Percentiles rank a stretch among this genome's conserved stretches.
Conservation (phyloP, 2,113 vertebrate species). For the Nannobrachium achirus region DNA sequence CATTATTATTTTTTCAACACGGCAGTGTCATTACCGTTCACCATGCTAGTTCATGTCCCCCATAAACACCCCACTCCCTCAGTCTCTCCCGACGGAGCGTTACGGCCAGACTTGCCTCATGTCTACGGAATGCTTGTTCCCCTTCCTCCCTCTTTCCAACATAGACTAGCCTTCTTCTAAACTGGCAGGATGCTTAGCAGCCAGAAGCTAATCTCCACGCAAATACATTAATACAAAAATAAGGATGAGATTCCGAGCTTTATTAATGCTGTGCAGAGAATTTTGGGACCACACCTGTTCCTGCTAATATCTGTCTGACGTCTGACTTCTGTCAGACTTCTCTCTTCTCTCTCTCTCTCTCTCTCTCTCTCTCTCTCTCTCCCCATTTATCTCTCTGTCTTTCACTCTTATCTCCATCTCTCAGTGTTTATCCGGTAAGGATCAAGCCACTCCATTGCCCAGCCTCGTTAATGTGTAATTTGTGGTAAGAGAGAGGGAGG, state of each 20-base stretch:
- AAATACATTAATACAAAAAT: not conserved
- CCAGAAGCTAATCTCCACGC: slow-evolving; percentile 37
- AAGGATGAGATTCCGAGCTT: slow-evolving; percentile 7
- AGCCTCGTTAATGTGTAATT: slow-evolving; percentile 9
- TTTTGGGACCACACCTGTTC: not conserved
- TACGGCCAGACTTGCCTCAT: not conserved
- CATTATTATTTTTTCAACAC: slow-evolving; percentile 12
- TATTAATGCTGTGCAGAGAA: not conserved
- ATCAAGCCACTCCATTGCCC: slow-evolving; percentile 15
- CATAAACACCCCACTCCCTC: slow-evolving; percentile 1
- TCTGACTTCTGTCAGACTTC: not conserved
- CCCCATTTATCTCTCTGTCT: slow-evolving; percentile 1
- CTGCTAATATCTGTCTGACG: not conserved
- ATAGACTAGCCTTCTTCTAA: not conserved
- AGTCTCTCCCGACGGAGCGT: slow-evolving; percentile 7
- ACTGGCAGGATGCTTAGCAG: slow-evolving; percentile 32
- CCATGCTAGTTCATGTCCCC: not conserved
- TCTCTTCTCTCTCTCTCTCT: not conserved
- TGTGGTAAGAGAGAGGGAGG: not conserved
- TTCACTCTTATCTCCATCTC: not conserved
- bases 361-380: not conserved
- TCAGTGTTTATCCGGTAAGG: slow-evolving; percentile 12
- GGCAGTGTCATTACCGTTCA: slow-evolving; percentile 11
- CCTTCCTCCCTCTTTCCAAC: not conserved
- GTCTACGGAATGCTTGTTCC: slow-evolving; percentile 7